Base-by-base conservation (phyloP, 2,113 vertebrate genomes). In the Cynopterus brachyotis region DNA sequence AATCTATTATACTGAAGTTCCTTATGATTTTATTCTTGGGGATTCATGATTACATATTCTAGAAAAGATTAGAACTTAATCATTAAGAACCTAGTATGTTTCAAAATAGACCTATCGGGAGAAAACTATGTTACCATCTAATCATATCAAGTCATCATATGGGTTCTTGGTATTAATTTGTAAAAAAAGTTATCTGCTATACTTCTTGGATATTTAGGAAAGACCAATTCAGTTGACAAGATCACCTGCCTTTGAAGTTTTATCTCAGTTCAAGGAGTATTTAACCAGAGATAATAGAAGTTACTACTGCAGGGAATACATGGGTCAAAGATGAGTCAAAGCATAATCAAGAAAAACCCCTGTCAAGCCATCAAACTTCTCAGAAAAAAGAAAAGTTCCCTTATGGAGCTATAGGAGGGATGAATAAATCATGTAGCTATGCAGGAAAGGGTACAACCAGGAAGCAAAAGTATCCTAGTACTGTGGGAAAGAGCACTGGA, bases 401-500 rank as follows among this genome's bases (percentile, higher is more conserved):
- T 67, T 37, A 78, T 7, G 60, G 26, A 79, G 32, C 66, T 13
- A n/a, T 8, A 42, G 76, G 37, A 60, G n/a, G 69, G 32, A 69
- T 75, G 9, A 42, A 42, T 57, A 42, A 55, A 47, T 9, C 78
- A 30, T 55, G 32, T 24, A 47, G 70, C 37, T 76, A 16, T 3
- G 24, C 6, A 86, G 16, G n/a, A 69, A 64, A 81, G 32, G 28
- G 6, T 8, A 30, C 17, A 45, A 11, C 66, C 60, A 69, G 57
- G 42, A 87, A 55, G 30, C 57, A 62, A 62, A 91, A 22, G 12
- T 9, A 24, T 40, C 26, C 9, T 15, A 37, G 7, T 9, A 32
- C 57, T 50, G 11, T 73, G 37, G 47, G 47, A 60, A 97, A 97
- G 96, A 97, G 95, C 96, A 94, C 90, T 94, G 96, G 95, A 94